A percentile compares a stretch with the other conserved stretches of the same genome.
Evolutionary conservation across 1,140 invertebrate genomes (phyloP).

Genomic region (Brachionus rotundiformis): DNA sequence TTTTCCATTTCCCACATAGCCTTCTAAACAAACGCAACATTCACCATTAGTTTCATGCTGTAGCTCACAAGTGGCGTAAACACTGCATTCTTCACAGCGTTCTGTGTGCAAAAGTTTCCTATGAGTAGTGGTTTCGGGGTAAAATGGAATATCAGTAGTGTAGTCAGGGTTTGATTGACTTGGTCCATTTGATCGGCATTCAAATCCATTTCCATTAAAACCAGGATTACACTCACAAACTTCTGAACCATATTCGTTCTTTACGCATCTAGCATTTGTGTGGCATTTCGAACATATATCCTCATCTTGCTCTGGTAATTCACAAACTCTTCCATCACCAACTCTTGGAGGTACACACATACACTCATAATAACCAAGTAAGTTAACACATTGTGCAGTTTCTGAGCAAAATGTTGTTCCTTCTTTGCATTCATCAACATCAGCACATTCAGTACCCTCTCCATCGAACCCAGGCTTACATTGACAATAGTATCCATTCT

Average conservation of each 20-base stretch:
- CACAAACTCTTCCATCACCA: slow-evolving; percentile 36
- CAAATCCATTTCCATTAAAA: slow-evolving; percentile 9
- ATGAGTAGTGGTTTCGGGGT: not conserved
- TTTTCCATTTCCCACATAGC: slow-evolving; percentile 46
- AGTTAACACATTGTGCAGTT: slow-evolving; percentile 24
- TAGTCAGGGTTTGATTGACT: not conserved
- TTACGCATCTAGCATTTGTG: slow-evolving; percentile 19
- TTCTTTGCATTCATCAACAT: slow-evolving; percentile 40
- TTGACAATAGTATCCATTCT: slow-evolving; percentile 50
- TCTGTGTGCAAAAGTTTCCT: not conserved
- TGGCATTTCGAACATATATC: slow-evolving; percentile 34
- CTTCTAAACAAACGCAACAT: slow-evolving; percentile 37
- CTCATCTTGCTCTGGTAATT: not conserved
- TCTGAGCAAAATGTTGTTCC: slow-evolving; percentile 36
- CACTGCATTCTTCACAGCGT: slow-evolving; percentile 24
- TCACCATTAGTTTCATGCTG: slow-evolving; percentile 5
- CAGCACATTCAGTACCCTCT: slow-evolving; percentile 1
- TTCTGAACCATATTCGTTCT: not conserved
- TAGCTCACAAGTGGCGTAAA: slow-evolving; percentile 14
- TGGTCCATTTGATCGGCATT: not conserved
- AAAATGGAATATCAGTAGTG: not conserved
- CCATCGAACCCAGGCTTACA: slow-evolving; percentile 52
- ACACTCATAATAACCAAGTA: slow-evolving; percentile 35
- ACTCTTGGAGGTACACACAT: not conserved
- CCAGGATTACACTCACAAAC: slow-evolving; percentile 16